Percentiles rank a stretch among this genome's conserved stretches.
Evolutionary conservation across 1,140 invertebrate genomes (phyloP).

Genomic region (Colletes gigas): DNA sequence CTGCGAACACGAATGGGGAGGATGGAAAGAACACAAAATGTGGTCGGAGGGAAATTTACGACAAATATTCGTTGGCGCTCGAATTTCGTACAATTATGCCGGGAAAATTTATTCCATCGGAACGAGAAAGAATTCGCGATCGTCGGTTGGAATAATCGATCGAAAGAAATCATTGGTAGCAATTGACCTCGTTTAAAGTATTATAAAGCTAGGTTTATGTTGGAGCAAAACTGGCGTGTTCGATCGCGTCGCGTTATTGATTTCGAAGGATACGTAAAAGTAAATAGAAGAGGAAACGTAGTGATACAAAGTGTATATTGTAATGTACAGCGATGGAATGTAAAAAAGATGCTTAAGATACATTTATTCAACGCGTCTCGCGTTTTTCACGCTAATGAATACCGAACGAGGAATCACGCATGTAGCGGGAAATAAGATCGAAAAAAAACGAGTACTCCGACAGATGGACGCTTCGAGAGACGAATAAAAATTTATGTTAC

Average conservation of each 20-base stretch:
- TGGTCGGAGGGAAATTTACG: neutral
- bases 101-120: neutral
- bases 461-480: neutral
- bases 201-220: conserved; percentile 5
- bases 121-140: neutral
- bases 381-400: conserved; percentile 18
- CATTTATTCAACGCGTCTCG: conserved; percentile 12
- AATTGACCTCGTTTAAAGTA: conserved; percentile 29
- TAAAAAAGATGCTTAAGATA: neutral
- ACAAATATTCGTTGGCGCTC: neutral
- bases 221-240: neutral
- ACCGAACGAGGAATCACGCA: neutral
- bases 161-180: conserved; percentile 4
- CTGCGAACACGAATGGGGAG: neutral
- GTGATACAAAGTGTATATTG: neutral
- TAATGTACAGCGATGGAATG: neutral
- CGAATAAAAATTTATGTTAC: too few species aligned
- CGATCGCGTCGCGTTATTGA: conserved; percentile 29
- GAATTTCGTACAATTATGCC: neutral
- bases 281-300: conserved; percentile 28
- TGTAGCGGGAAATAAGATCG: neutral
- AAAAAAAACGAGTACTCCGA: neutral
- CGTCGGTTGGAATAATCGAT: neutral
- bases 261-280: conserved; percentile 23
- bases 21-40: neutral